A percentile compares a stretch with the other conserved stretches of the same genome.
phyloP scores from a whole-genome alignment of 2,113 vertebrate genomes.

The Onychorhynchus coronatus region DNA sequence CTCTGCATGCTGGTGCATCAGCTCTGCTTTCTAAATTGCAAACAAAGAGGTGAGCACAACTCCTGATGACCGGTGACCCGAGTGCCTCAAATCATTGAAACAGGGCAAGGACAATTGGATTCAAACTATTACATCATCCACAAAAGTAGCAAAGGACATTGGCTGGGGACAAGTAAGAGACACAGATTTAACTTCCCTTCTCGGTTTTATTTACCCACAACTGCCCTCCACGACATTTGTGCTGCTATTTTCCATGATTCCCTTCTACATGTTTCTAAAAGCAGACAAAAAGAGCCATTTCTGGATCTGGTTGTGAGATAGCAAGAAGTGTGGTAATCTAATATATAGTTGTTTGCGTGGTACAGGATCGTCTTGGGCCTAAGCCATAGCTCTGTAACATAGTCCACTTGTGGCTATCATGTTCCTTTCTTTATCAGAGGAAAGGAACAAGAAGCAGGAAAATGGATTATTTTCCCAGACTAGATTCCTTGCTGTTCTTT shows the following conservation, averaged over 20 bases:
- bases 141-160: not conserved
- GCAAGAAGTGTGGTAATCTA: not conserved
- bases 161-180: not conserved
- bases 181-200: not conserved
- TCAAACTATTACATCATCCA: not conserved
- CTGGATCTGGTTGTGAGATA: not conserved
- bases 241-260: not conserved
- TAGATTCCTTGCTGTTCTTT: not conserved
- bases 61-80: not conserved
- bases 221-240: not conserved
- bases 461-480: not conserved
- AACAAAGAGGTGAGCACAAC: not conserved
- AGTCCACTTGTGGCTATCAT: not conserved
- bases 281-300: not conserved
- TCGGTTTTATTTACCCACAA: not conserved
- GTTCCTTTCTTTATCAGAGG: not conserved
- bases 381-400: not conserved
- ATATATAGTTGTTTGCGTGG: not conserved
- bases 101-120: not conserved
- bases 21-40: conserved; percentile 73
- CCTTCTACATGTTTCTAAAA: not conserved
- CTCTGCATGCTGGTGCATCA: conserved; percentile 77
- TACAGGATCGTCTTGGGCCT: not conserved
- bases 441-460: not conserved
- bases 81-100: not conserved